Conservation (phyloP, 2,113 vertebrate genomes). For the Boulengeromyrus knoepffleri region DNA sequence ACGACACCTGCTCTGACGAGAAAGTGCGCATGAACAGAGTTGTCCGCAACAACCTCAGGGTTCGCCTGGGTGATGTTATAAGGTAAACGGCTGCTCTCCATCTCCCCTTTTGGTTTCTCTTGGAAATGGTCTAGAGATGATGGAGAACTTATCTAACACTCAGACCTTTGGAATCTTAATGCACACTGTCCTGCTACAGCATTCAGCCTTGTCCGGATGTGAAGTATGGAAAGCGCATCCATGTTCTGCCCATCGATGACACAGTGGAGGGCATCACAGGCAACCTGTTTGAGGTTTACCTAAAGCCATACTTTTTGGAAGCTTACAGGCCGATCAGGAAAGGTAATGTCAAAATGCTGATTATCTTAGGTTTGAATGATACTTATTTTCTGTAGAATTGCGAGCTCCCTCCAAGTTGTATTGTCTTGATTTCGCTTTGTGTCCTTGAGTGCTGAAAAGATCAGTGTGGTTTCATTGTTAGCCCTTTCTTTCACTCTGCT, state of each 20-base stretch:
- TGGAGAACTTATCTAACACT: background rate
- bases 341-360: constrained; percentile 56
- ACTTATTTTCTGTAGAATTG: background rate
- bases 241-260: constrained; percentile 95
- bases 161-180: background rate
- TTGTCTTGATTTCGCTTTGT: background rate
- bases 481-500: background rate
- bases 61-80: constrained; percentile 92
- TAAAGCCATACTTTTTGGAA: constrained; percentile 97
- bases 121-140: background rate
- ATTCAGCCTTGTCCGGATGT: constrained; percentile 99
- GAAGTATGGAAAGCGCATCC: constrained; percentile 95
- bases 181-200: constrained; percentile 50
- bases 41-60: constrained; percentile 93
- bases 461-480: background rate
- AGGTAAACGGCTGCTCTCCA: constrained; percentile 60
- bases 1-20: constrained; percentile 95
- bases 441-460: background rate
- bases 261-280: constrained; percentile 96
- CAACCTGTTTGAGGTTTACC: constrained; percentile 96
- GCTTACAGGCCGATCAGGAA: constrained; percentile 98
- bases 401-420: background rate
- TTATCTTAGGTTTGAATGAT: background rate
- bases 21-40: constrained; percentile 99
- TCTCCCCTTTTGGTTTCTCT: background rate